Evolutionary conservation across 2,888 invertebrate genomes (phyloP).

Genomic region (Xanthorhoe designata): DNA sequence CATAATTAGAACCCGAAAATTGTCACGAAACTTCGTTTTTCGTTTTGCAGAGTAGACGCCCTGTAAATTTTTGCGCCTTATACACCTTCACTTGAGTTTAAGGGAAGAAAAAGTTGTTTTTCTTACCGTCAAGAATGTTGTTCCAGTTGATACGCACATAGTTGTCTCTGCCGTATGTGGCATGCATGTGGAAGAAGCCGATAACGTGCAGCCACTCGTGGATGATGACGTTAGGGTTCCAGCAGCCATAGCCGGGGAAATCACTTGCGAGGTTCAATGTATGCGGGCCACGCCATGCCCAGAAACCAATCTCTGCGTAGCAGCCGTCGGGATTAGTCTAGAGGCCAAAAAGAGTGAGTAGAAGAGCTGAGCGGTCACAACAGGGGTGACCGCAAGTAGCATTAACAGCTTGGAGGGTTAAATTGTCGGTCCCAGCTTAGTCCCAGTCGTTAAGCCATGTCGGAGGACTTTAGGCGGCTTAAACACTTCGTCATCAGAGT

Average conservation of each 20-base stretch:
- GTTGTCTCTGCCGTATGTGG: conserved; percentile 57
- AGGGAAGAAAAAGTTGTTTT: conserved; percentile 1
- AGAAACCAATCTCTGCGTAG: conserved; percentile 62
- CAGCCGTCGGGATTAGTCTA: conserved; percentile 58
- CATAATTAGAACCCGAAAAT: too few species aligned
- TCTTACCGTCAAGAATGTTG: conserved; percentile 78
- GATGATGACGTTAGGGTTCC: conserved; percentile 84
- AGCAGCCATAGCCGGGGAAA: conserved; percentile 76
- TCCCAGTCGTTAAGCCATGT: too few species aligned
- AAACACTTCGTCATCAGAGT: too few species aligned
- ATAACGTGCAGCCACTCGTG: conserved; percentile 87
- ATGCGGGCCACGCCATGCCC: conserved; percentile 58
- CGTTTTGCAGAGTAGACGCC: too few species aligned
- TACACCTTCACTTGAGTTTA: too few species aligned
- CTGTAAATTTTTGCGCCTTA: too few species aligned
- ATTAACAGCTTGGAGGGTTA: too few species aligned
- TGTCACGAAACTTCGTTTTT: too few species aligned
- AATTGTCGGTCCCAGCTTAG: too few species aligned
- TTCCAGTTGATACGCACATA: conserved; percentile 88
- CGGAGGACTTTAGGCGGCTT: too few species aligned
- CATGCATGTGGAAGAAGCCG: conserved; percentile 68
- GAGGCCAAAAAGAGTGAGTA: conserved; percentile 9
- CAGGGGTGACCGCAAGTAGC: too few species aligned
- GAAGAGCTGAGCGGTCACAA: too few species aligned
- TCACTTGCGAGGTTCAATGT: conserved; percentile 74